Evolutionary conservation across 2,888 invertebrate genomes (phyloP), one percentile per base, ranked within the genome.

Genomic region (Falcaria lacertinaria): DNA sequence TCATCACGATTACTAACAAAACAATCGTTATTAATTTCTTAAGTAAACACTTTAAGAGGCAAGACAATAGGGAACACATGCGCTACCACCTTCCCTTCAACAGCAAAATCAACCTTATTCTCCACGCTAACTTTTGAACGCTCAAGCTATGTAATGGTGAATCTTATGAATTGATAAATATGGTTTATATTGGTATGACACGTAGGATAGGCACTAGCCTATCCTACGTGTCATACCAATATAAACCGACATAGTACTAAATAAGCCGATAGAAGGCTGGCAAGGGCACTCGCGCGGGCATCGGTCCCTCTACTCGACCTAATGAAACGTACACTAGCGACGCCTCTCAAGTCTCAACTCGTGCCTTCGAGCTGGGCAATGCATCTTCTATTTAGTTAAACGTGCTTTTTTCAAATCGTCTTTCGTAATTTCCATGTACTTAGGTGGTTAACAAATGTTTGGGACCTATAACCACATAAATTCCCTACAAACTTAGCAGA

Each of bases 251-350:
- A n/a, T n/a, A n/a, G n/a, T n/a, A n/a, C n/a, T n/a, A n/a, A n/a
- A 68, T 69, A 69, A 64, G 64, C 53, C 53, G 63, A 64, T 56
- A 81, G 80, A 64, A 73, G 74, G 64, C 54, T 56, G 58, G 37
- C 50, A 57, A 83, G 80, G 47, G 77, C 80, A 58, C 83, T 85
- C 57, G 39, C 61, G 41, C 73, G 82, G 70, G 51, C 81, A 66
- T 65, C 69, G 72, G 66, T 69, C 73, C 45, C 58, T 60, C 62
- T 55, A 64, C 83, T 80, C 80, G 84, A 83, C 81, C 84, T 73
- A 79, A 76, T 80, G 77, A 73, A 77, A 70, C 68, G 56, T 62
- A 64, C 57, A 59, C 57, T 61, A 59, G 43, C 40, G 32, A 54
- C 57, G 55, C 55, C 51, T 47, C 47, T 43, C 47, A 51, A 46